Evolutionary conservation across 2,888 invertebrate species (phyloP), one percentile per base, ranked within the genome.

Genomic region (Thecophora atra): DNA sequence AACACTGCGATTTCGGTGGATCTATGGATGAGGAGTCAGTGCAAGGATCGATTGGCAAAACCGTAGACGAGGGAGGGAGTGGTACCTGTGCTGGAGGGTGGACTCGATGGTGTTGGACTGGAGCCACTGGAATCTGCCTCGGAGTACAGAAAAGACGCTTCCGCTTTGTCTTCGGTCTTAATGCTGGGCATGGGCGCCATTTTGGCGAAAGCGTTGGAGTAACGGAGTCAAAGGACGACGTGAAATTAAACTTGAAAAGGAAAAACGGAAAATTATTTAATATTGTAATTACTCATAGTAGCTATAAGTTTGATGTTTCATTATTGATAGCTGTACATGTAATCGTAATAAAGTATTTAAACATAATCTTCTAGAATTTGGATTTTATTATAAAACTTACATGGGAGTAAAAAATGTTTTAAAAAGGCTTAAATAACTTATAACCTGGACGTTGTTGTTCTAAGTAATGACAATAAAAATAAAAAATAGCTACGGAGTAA

Each of bases 1-100:
- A 88, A 42, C 88, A 88, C 76, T 88, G 86, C 37, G 87, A 87
- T 81, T 87, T 87, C 58, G 85, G 83, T 24, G 83, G 84, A 75
- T 84, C 86, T 76, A 71, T 78, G 70, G 4, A 42, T 4, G 37
- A 37, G 56, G 69, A 63, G 37, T 42, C 26, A 15, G 62, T 51
- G 7, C 15, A 5, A 24, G 8, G 24, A 5, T 37, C 37, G 37
- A 8, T 2, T 37, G 6, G 37, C 11, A 6, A 37, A 37, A 37
- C 37, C 11, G 2, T 37, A 2, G 37, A n/a, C n/a, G n/a, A 37
- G 11, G 37, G 37, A 37, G 51, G 51, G 15, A 3, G 3, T 54
- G 71, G 74, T 76, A 86, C 86, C 85, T 81, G 87, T 85, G 74
- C 86, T 87, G 44, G 83, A 83, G 5, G 86, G 86, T 52, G 87